Percentiles rank a stretch among this genome's conserved stretches.
Evolutionary conservation across 2,888 invertebrate genomes (phyloP).

Genomic region (Drosophila setosimentum): DNA sequence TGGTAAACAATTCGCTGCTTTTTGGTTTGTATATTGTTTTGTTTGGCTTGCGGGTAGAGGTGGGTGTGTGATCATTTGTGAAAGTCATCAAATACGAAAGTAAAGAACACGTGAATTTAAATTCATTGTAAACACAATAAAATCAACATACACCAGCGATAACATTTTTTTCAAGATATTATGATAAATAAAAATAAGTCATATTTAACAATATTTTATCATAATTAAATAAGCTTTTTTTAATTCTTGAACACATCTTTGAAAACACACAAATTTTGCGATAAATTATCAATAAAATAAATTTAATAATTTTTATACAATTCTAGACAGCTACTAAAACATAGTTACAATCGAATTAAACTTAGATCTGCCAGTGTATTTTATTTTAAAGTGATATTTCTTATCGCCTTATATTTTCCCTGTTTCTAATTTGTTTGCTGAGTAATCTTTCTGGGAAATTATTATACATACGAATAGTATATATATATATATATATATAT

Average conservation of each 20-base stretch:
- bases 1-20: slow-evolving; percentile 15
- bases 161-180: neutral
- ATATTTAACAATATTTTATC: neutral
- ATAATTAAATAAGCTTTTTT: neutral
- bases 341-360: neutral
- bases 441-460: neutral
- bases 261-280: neutral
- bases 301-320: too few species aligned
- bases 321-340: neutral
- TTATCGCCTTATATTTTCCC: neutral
- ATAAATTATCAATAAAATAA: neutral
- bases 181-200: neutral
- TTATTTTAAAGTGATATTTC: neutral
- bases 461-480: neutral
- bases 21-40: slow-evolving; percentile 8
- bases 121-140: neutral
- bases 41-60: slow-evolving; percentile 5
- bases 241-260: neutral
- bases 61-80: too few species aligned
- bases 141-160: neutral
- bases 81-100: neutral
- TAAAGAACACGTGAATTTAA: neutral
- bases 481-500: neutral
- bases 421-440: neutral
- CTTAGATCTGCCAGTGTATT: neutral